Base-by-base conservation (phyloP, 2,888 invertebrate genomes). In the Plagodis dolabraria region DNA sequence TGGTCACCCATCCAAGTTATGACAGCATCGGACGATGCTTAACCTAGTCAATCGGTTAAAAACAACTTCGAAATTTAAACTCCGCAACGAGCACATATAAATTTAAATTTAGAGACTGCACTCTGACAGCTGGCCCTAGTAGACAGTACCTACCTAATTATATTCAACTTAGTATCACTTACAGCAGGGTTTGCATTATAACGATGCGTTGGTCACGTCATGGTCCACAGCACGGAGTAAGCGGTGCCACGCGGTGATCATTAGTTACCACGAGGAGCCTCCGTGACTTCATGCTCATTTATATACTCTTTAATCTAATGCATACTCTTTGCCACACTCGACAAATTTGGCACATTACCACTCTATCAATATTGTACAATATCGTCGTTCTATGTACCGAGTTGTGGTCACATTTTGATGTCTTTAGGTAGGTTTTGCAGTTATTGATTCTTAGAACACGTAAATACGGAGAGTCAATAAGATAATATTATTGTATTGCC, bases 311-410 rank as follows among this genome's bases (percentile, higher is more conserved):
- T 10, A 43, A 8, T 43, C 43, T 36, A 33, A 43, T 36, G 22
- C 10, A 22, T 9, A 35, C n/a, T 47, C 52, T 52, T 8, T 34
- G 47, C 7, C 47, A 9, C 6, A 38, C 52, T 38, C 9, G 34
- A 36, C 53, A 49, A 6, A 22, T 58, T 58, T 49, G 8, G 33
- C 53, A 53, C 48, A 44, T 49, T 33, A n/a, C 5, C 9, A 48
- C 8, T 46, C 0, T 44, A 49, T 49, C 53, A 58, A 58, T 53
- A 58, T 46, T 53, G 33, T 47, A 10, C 5, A n/a, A 7, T 5
- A 8, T 1, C 5, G 2, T 22, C 22, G 33, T 10, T 44, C 5
- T 49, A 46, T 49, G 45, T 48, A 43, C 33, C 5, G n/a, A 33
- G 10, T 44, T 54, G 47, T 33, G 50, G 53, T 59, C 12, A 34